Evolutionary conservation across 2,113 vertebrate species (phyloP).

Genomic region (Willisornis vidua): DNA sequence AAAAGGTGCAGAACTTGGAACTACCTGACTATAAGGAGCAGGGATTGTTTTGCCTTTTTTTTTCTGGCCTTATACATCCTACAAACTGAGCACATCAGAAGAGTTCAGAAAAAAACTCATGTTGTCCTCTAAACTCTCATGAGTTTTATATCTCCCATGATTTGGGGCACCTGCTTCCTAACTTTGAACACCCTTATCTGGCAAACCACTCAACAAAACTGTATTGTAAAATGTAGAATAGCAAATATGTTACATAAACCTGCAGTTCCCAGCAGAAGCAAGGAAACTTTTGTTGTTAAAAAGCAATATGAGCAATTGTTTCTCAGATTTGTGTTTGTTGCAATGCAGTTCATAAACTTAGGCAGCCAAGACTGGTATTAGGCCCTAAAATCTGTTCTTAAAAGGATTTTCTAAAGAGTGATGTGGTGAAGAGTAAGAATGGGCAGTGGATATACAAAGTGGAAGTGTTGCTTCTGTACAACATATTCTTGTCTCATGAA

Average conservation of each 20-base stretch:
- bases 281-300: background rate
- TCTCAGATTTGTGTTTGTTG: background rate
- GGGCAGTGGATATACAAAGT: background rate
- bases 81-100: background rate
- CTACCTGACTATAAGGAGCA: background rate
- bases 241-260: background rate
- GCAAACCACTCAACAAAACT: background rate
- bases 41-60: background rate
- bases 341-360: background rate
- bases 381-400: background rate
- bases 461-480: background rate
- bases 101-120: background rate
- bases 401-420: background rate
- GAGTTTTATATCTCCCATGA: background rate
- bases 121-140: background rate
- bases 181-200: background rate
- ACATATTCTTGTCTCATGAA: background rate
- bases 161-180: rapidly evolving
- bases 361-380: background rate
- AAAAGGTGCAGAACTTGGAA: background rate
- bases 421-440: background rate
- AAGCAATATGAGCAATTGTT: background rate
- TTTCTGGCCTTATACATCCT: background rate
- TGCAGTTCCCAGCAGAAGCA: background rate
- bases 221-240: background rate